Base-by-base conservation (phyloP, 2,888 invertebrate genomes). In the Anodontia alba region DNA sequence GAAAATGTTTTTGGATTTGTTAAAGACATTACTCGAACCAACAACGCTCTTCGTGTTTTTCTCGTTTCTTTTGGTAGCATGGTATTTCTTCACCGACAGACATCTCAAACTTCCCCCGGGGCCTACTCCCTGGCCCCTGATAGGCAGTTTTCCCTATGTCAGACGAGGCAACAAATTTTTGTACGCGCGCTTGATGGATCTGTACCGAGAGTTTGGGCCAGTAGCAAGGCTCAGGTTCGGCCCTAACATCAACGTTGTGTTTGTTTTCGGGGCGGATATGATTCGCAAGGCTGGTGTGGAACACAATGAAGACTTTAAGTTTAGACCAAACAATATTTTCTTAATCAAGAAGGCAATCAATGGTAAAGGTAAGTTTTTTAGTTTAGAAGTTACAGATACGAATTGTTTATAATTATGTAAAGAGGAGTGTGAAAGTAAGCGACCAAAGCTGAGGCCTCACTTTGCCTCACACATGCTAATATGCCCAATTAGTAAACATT, bases 281-380 rank as follows among this genome's bases (percentile, higher is more conserved):
- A 74, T 79, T 0, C 74, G 70, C 23, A 83, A 83, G 38, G 82
- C 79, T 0, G 54, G 73, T 1, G 36, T 74, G 0, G 74, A 73
- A 2, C 76, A 78, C 72, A 70, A 75, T 23, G 75, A 80, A 0
- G 46, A 71, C 15, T 80, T 80, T 23, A 83, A 74, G 68, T 80
- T 66, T 49, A 42, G 83, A 74, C 83, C 83, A 26, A 62, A 43
- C n/a, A 68, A 42, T 33, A 26, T 83, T n/a, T 77, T 62, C 54
- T 33, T 69, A 17, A 46, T 49, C n/a, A 71, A 77, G 2, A 38
- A 75, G 33, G 49, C 80, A n/a, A 75, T 80, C n/a, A 33, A 73
- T 0, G 10, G 72, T 8, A 77, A 69, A 78, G 83, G 83, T 80
- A 62, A 46, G 46, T 15, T 15, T 42, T 42, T 42, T 10, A 42